Percentiles rank a stretch among this genome's conserved stretches.
phyloP scores from a whole-genome alignment of 2,888 invertebrate genomes.

The Idaea straminata region DNA sequence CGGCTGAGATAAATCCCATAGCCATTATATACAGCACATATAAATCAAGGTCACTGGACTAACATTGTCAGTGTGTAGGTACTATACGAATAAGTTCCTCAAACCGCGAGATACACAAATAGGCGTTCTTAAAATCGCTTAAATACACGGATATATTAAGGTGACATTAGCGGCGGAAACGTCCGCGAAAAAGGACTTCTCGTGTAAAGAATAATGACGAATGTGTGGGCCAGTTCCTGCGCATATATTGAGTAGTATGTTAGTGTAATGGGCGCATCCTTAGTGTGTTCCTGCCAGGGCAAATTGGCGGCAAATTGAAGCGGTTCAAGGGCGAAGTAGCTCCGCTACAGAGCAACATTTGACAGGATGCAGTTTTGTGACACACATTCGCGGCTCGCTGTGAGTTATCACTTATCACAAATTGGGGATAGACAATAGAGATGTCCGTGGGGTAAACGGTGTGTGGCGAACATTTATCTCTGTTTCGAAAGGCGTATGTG shows the following conservation, averaged over 20 bases:
- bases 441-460: too few relatives aligned
- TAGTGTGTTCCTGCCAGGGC: slow-evolving; percentile 54
- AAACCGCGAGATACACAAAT: not conserved
- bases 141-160: slow-evolving; percentile 3
- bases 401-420: not conserved
- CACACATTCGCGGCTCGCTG: not conserved
- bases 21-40: too few relatives aligned
- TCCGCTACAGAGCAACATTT: not conserved
- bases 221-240: slow-evolving; percentile 48
- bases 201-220: slow-evolving; percentile 27
- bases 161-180: slow-evolving; percentile 32
- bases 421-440: not conserved
- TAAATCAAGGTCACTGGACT: too few relatives aligned
- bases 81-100: too few relatives aligned
- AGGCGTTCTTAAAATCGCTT: not conserved
- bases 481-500: too few relatives aligned
- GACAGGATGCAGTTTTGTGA: slow-evolving; percentile 2
- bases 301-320: slow-evolving; percentile 37
- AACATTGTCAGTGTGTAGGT: too few relatives aligned
- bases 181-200: slow-evolving; percentile 33
- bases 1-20: too few relatives aligned
- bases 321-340: slow-evolving; percentile 7
- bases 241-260: slow-evolving; percentile 56
- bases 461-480: too few relatives aligned
- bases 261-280: slow-evolving; percentile 60